Percentiles rank a stretch among this genome's conserved stretches.
Conservation (phyloP, 2,113 vertebrate species). For the Bujurquina vittata region DNA sequence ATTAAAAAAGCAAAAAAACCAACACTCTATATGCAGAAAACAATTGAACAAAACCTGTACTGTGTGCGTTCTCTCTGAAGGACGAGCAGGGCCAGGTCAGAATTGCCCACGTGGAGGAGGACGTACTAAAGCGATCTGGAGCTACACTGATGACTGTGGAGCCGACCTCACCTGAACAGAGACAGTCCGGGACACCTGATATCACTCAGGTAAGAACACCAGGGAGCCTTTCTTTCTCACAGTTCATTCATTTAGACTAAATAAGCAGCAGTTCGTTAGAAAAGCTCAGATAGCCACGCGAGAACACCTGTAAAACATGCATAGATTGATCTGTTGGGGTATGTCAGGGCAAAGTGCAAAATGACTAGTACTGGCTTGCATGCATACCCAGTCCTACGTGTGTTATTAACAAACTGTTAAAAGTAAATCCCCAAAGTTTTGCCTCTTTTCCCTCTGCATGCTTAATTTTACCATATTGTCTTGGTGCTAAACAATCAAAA, state of each 20-base stretch:
- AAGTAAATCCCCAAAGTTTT: background rate
- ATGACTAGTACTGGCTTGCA: background rate
- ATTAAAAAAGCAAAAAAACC: background rate
- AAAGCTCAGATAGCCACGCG: background rate
- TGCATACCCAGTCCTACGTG: background rate
- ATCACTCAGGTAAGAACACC: constrained; percentile 43
- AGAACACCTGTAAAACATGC: background rate
- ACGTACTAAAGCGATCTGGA: constrained; percentile 63
- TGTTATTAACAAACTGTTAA: constrained; percentile 6
- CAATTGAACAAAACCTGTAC: fast-evolving
- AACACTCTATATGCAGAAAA: too few relatives aligned
- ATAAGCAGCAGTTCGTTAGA: background rate
- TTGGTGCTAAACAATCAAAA: background rate
- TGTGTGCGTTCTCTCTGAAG: constrained; percentile 15
- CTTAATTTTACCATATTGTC: background rate
- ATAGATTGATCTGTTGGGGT: background rate
- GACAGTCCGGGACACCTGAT: constrained; percentile 12
- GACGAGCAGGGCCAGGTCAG: constrained; percentile 61
- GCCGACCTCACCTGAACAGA: constrained; percentile 61
- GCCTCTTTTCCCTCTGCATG: constrained; percentile 1
- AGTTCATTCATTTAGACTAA: background rate
- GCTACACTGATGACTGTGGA: constrained; percentile 63
- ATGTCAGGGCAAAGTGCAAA: background rate
- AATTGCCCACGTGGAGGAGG: constrained; percentile 65
- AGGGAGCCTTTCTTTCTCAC: fast-evolving